These are phyloP conservation scores for Phortica variegata DNA, from an alignment of 1,140 invertebrate species.

Conservation along the genomic window DNA sequence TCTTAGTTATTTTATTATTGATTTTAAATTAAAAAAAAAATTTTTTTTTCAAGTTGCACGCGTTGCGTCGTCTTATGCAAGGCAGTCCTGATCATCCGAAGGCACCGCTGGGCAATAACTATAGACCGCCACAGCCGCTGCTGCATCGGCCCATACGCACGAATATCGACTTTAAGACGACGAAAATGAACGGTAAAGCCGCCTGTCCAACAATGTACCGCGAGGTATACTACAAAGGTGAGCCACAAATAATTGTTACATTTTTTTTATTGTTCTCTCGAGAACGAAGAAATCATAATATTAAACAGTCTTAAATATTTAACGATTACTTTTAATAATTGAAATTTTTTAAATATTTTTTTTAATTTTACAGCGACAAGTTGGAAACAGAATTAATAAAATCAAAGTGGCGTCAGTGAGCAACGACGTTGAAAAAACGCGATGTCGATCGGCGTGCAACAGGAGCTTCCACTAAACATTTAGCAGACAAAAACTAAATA, in stretches of 20 bases:
- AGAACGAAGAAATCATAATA: neutral
- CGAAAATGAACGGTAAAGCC: slow-evolving; percentile 72
- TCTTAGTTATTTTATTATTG: slow-evolving; percentile 3
- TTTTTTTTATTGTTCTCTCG: neutral
- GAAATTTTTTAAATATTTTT: neutral
- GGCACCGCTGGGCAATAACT: slow-evolving; percentile 90
- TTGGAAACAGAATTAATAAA: slow-evolving; percentile 67
- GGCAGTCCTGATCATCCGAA: slow-evolving; percentile 81
- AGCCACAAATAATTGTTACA: slow-evolving; percentile 12
- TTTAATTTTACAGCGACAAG: slow-evolving; percentile 63
- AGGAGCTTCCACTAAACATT: slow-evolving; percentile 56
- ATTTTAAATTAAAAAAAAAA: neutral
- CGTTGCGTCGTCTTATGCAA: slow-evolving; percentile 80
- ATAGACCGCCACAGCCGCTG: slow-evolving; percentile 82
- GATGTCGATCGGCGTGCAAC: slow-evolving; percentile 41
- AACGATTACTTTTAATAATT: no score
- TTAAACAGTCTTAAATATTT: no score
- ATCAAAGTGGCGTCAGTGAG: slow-evolving; percentile 13
- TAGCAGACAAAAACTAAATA: slow-evolving; percentile 9
- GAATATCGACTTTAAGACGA: slow-evolving; percentile 90
- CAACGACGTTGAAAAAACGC: slow-evolving; percentile 29
- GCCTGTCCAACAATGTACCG: slow-evolving; percentile 85
- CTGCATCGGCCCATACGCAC: slow-evolving; percentile 90
- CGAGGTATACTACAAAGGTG: slow-evolving; percentile 84
- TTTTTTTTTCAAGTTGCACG: slow-evolving; percentile 70